Percentiles rank a stretch among this genome's conserved stretches.
Evolutionary conservation across 1,140 invertebrate species (phyloP).

Genomic region (Pomacea maculata): DNA sequence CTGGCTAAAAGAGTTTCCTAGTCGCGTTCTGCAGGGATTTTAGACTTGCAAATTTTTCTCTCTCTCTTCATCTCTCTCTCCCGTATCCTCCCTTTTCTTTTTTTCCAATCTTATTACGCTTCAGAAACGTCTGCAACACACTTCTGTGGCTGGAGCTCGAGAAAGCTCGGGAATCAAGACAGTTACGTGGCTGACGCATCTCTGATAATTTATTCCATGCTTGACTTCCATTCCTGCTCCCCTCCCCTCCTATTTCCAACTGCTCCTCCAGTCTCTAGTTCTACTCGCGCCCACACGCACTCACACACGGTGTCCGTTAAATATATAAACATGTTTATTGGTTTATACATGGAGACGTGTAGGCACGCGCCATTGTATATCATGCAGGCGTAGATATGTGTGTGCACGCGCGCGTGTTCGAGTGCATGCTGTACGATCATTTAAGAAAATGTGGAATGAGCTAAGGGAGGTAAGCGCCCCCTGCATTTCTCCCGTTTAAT

Average conservation of each 20-base stretch:
- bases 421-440: neutral
- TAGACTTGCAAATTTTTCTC: neutral
- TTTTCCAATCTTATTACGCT: neutral
- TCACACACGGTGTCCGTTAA: neutral
- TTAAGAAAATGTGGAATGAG: accelerated
- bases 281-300: neutral
- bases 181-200: neutral
- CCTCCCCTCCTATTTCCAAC: neutral
- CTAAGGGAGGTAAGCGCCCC: too few relatives aligned
- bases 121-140: too few relatives aligned
- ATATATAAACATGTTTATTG: neutral
- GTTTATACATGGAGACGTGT: neutral
- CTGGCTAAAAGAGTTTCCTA: neutral
- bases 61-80: slow-evolving; percentile 9
- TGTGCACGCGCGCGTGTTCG: neutral
- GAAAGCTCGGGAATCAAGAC: neutral
- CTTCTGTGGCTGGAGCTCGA: neutral
- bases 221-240: neutral
- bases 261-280: neutral
- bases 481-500: too few relatives aligned
- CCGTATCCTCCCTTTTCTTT: slow-evolving; percentile 1
- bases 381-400: neutral
- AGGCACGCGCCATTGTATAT: too few relatives aligned
- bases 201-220: too few relatives aligned
- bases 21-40: neutral